Evolutionary conservation across 2,888 invertebrate species (phyloP).

Genomic region (Ichneumoninae sp.): DNA sequence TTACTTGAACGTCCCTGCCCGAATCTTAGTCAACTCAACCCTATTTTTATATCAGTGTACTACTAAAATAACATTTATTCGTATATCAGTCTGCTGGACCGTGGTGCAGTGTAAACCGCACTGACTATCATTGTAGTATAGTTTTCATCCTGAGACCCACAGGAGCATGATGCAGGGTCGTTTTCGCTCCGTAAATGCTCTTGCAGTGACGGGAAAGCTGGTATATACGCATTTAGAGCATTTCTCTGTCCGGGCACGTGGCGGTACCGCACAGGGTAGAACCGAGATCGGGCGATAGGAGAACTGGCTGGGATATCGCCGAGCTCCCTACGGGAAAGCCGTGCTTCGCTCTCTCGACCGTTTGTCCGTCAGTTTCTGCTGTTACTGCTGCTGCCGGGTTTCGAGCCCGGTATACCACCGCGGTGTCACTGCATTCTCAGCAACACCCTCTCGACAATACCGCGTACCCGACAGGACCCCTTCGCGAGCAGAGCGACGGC

Average conservation of each 20-base stretch:
- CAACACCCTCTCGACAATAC: slow-evolving; percentile 70
- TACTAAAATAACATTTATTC: not conserved
- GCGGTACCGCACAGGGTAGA: slow-evolving; percentile 33
- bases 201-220: slow-evolving; percentile 50
- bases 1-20: no score
- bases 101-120: not conserved
- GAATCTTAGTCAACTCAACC: no score
- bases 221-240: slow-evolving; percentile 56
- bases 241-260: slow-evolving; percentile 63
- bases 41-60: no score
- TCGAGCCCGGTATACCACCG: slow-evolving; percentile 38
- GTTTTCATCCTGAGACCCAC: not conserved
- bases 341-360: slow-evolving; percentile 50
- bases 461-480: slow-evolving; percentile 37
- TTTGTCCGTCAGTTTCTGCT: slow-evolving; percentile 73
- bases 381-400: slow-evolving; percentile 55
- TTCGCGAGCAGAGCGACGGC: slow-evolving; percentile 58
- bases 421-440: slow-evolving; percentile 71
- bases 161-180: not conserved
- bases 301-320: slow-evolving; percentile 52
- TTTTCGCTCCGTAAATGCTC: slow-evolving; percentile 56
- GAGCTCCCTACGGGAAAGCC: slow-evolving; percentile 58
- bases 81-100: not conserved
- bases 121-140: not conserved
- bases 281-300: slow-evolving; percentile 56